These are phyloP conservation scores for Hydrotaea cyrtoneurina DNA, from an alignment of 2,888 invertebrate species.

Conservation along the genomic window DNA sequence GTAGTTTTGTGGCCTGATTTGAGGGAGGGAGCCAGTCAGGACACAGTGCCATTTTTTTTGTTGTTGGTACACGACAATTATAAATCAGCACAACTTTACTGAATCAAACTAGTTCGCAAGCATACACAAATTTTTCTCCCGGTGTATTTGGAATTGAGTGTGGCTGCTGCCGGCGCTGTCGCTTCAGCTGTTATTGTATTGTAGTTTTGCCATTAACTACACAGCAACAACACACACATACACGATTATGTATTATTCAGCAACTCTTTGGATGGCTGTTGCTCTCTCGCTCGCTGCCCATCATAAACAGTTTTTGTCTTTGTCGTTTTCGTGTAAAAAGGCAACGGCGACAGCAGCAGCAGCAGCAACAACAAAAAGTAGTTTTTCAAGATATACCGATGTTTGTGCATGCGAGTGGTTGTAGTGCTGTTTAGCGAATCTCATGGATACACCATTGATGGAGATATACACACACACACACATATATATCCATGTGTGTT, in stretches of 20 bases:
- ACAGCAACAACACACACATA: constrained; percentile 41
- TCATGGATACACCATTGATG: neutral
- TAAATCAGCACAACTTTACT: neutral
- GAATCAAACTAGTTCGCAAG: neutral
- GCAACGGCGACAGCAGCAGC: neutral
- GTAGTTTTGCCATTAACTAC: constrained; percentile 43
- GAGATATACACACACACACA: neutral
- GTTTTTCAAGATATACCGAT: constrained; percentile 48
- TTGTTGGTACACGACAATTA: too few relatives aligned
- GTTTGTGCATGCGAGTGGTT: neutral
- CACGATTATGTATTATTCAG: constrained; percentile 6
- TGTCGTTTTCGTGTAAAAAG: constrained; percentile 62
- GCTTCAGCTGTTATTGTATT: constrained; percentile 29
- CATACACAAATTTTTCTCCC: neutral
- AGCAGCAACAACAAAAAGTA: constrained; percentile 39
- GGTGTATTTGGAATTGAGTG: constrained; percentile 6
- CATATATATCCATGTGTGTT: neutral
- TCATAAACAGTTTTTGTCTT: constrained; percentile 42
- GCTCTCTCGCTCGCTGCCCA: constrained; percentile 30
- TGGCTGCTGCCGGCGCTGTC: neutral
- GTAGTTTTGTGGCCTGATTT: constrained; percentile 30
- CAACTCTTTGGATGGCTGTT: too few relatives aligned
- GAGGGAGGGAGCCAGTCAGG: neutral
- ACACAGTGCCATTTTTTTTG: too few relatives aligned
- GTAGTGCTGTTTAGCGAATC: constrained; percentile 12